Base-by-base conservation (phyloP, 2,888 invertebrate species). In the Tryphoninae sp. region DNA sequence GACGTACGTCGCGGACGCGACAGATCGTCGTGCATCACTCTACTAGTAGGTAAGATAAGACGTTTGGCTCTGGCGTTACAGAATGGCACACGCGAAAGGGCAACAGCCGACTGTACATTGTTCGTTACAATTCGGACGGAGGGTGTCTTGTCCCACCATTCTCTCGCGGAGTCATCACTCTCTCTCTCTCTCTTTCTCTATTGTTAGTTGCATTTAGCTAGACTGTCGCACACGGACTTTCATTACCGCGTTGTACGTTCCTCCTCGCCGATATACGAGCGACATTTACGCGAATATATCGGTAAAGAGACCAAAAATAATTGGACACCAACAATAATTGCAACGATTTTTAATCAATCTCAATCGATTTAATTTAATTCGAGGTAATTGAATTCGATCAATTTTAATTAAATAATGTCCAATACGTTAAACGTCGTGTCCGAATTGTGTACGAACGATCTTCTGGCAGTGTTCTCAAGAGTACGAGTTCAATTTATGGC, bases 11-110 rank as follows among this genome's bases (percentile, higher is more conserved):
- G 84, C 82, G 84, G 85, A 82, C 69, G 76, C 80, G 87, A 88
- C 86, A 84, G 87, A 87, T 86, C 84, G 83, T 86, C 86, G 87
- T 88, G 88, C 84, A 86, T 87, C 88, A 89, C 84, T 87, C 83
- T 81, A 65, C 86, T 82, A 55, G 76, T 77, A 62, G 67, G 67
- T 81, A 76, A 76, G 80, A 80, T 77, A 80, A 78, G 55, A 77
- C 80, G 42, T 61, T 73, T 77, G 62, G 51, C 61, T 61, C 53
- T 69, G 77, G 59, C 68, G 86, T 86, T 89, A 86, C 87, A 86
- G 86, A 86, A 86, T 83, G 85, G 49, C 67, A 61, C 65, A 59
- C 88, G 85, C 88, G 85, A 87, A 86, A 69, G 72, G 68, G 68
- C 73, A 49, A 76, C 59, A 59, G 68, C 75, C 45, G 26, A 45